phyloP scores from a whole-genome alignment of 2,113 vertebrate species.

The Thamnophis sirtalis region DNA sequence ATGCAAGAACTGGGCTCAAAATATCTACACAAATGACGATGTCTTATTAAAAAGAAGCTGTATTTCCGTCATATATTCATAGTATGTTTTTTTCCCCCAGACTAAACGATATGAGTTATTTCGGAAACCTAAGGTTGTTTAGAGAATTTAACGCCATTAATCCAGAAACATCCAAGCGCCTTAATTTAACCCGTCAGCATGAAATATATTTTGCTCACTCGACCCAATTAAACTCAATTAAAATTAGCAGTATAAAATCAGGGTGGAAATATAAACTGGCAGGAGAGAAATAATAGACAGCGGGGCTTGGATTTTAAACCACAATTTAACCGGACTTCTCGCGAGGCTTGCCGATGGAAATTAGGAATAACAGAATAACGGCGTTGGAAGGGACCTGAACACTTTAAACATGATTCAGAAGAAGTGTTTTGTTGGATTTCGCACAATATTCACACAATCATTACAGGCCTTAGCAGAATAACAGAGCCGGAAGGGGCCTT shows the following conservation, averaged over 20 bases:
- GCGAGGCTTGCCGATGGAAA: not conserved
- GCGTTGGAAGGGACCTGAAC: not conserved
- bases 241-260: not conserved
- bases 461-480: too few relatives aligned
- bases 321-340: not conserved
- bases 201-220: not conserved
- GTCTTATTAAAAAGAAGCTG: not conserved
- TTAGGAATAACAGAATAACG: not conserved
- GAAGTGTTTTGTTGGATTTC: not conserved
- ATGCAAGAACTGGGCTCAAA: not conserved
- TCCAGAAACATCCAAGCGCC: not conserved
- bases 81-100: not conserved
- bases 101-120: not conserved
- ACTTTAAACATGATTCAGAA: not conserved
- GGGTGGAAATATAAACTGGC: not conserved
- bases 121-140: not conserved
- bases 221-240: constrained; percentile 7
- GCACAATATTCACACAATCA: not conserved
- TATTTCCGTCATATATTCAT: not conserved
- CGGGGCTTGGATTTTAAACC: not conserved
- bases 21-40: not conserved
- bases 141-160: not conserved
- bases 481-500: too few relatives aligned
- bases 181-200: not conserved
- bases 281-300: not conserved